Evolutionary conservation across 2,797 vertebrate species (phyloP).

Genomic region (Lindbergichthys nudifrons): DNA sequence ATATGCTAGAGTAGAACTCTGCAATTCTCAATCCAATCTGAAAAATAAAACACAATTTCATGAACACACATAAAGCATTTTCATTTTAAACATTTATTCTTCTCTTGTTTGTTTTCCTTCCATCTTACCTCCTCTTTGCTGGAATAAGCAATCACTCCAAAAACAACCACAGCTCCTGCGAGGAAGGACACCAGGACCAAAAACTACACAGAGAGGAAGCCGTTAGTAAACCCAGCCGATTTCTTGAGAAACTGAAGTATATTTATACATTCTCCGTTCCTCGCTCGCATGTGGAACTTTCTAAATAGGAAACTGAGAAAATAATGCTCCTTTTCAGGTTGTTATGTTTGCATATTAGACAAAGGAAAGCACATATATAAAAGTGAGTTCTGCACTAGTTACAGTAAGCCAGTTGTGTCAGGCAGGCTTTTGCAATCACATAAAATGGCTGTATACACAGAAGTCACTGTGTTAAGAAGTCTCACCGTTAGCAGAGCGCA

Average conservation of each 20-base stretch:
- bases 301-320: not conserved
- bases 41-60: not conserved
- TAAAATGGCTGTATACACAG: not conserved
- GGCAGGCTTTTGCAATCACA: not conserved
- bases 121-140: constrained; percentile 37
- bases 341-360: not conserved
- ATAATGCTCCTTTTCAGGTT: too few species aligned
- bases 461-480: too few species aligned
- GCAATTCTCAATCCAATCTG: constrained; percentile 38
- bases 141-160: constrained; percentile 57
- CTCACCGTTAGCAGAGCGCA: constrained; percentile 74
- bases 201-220: constrained; percentile 62
- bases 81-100: not conserved
- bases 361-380: not conserved
- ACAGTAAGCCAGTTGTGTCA: not conserved
- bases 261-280: not conserved
- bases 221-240: not conserved
- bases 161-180: not conserved
- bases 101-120: not conserved
- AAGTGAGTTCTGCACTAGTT: too few species aligned
- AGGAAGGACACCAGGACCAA: constrained; percentile 52
- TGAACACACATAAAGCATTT: not conserved
- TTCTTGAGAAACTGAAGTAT: not conserved
- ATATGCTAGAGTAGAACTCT: constrained; percentile 72
- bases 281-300: not conserved